Base-by-base conservation (phyloP, 2,888 invertebrate species). In the Anthrax anthrax region DNA sequence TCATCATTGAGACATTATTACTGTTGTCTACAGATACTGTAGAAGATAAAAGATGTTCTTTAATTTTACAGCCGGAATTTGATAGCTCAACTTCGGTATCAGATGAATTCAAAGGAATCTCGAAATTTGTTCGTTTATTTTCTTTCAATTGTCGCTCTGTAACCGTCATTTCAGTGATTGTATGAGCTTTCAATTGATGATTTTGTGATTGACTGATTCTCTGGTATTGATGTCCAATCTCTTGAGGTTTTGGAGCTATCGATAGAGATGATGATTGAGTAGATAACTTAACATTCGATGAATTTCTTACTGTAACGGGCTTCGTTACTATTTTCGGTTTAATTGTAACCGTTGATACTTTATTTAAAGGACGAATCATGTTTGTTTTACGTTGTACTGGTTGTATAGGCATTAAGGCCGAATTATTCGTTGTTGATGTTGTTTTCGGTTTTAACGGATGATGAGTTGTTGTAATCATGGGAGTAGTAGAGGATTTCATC, bases 241-340 rank as follows among this genome's bases (percentile, higher is more conserved):
- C 23, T 9, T 72, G 71, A 53, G 71, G 71, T 58, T 71, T 65
- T 52, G 51, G 51, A 16, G 51, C 51, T 41, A 51, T 50, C n/a
- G 50, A 43, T n/a, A n/a, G n/a, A 64, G 70, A 47, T 57, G 58
- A 55, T 19, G 50, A 39, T 34, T 54, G 47, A 19, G 34, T 36
- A 13, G 2, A 16, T 6, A 37, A 29, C 69, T 70, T 54, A 71
- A 12, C 13, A n/a, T 18, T 66, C 64, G 55, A 34, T 9, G 46
- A 17, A 12, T 39, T 36, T 43, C 51, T 52, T 10, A 43, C 27
- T 4, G 47, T 43, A 5, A 50, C 48, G 0, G 50, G 48, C 44
- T 54, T 52, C 2, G 49, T 39, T 14, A 54, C 36, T 4, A 52
- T 40, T 48, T 55, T 55, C 3, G 55, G 54, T 39, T 52, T 52